Conservation (phyloP, 2,888 invertebrate species). For the Pterobdella sp. region DNA sequence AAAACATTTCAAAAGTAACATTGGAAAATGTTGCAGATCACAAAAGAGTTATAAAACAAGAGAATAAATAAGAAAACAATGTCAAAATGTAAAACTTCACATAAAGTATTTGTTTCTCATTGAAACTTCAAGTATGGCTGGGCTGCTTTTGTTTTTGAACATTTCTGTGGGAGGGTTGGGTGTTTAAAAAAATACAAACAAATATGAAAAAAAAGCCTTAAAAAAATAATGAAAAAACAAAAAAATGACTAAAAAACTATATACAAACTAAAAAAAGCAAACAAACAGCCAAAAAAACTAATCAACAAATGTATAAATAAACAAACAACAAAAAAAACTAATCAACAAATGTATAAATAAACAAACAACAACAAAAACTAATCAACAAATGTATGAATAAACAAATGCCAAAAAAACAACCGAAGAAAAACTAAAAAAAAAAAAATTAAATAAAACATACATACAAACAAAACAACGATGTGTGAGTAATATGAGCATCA, state of each 20-base stretch:
- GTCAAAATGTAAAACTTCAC: too few species aligned
- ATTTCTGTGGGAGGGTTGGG: too few species aligned
- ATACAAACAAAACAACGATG: too few species aligned
- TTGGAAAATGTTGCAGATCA: too few species aligned
- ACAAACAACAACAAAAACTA: background rate
- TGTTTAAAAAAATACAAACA: slow-evolving; percentile 24
- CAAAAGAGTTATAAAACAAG: too few species aligned
- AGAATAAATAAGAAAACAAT: too few species aligned
- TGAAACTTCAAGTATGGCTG: slow-evolving; percentile 86
- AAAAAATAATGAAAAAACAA: background rate
- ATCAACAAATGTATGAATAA: background rate
- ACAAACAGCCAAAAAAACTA: background rate
- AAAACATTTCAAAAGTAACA: too few species aligned
- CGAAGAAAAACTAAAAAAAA: too few species aligned
- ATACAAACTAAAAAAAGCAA: background rate
- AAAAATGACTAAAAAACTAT: background rate
- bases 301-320: background rate
- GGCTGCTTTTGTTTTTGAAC: slow-evolving; percentile 90
- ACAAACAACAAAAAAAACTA: background rate
- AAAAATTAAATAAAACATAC: too few species aligned
- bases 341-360: background rate
- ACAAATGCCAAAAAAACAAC: background rate
- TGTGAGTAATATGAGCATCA: too few species aligned
- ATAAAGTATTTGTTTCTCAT: slow-evolving; percentile 60
- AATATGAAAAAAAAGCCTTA: background rate